Conservation (phyloP, 2,797 vertebrate species). For the Gymnopithys bicolor region DNA sequence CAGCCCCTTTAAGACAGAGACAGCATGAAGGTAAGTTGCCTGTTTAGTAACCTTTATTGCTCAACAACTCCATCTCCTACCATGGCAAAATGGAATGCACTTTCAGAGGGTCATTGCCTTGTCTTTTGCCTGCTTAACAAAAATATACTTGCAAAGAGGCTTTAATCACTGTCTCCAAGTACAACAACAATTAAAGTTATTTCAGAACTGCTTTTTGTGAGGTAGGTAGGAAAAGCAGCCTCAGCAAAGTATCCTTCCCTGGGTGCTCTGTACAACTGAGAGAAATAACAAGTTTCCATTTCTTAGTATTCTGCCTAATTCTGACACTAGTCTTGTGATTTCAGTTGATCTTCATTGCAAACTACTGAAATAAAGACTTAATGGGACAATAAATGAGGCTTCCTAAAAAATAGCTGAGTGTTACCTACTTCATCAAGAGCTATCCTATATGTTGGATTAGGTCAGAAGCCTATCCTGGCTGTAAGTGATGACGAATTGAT, state of each 20-base stretch:
- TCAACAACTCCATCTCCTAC: not conserved
- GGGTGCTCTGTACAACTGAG: not conserved
- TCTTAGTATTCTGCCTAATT: not conserved
- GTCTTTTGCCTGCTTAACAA: not conserved
- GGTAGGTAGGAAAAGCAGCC: not conserved
- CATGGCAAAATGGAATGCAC: not conserved
- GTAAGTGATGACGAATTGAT: not conserved
- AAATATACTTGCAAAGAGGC: not conserved
- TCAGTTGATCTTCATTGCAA: not conserved
- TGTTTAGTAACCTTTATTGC: not conserved
- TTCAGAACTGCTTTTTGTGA: not conserved
- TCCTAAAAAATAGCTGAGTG: not conserved
- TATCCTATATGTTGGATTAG: not conserved
- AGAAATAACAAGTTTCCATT: not conserved
- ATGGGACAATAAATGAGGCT: not conserved
- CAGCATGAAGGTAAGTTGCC: not conserved
- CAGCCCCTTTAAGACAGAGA: not conserved
- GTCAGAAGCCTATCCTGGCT: not conserved
- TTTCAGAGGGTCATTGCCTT: not conserved
- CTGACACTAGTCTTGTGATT: not conserved
- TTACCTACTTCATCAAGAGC: not conserved
- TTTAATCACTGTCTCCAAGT: not conserved
- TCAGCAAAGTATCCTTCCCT: not conserved
- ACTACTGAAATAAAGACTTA: not conserved
- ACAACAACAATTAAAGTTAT: not conserved